A percentile compares a stretch with the other conserved stretches of the same genome.
These are phyloP conservation scores for Conus betulinus DNA, from an alignment of 1,140 invertebrate genomes.

Conservation along the genomic window DNA sequence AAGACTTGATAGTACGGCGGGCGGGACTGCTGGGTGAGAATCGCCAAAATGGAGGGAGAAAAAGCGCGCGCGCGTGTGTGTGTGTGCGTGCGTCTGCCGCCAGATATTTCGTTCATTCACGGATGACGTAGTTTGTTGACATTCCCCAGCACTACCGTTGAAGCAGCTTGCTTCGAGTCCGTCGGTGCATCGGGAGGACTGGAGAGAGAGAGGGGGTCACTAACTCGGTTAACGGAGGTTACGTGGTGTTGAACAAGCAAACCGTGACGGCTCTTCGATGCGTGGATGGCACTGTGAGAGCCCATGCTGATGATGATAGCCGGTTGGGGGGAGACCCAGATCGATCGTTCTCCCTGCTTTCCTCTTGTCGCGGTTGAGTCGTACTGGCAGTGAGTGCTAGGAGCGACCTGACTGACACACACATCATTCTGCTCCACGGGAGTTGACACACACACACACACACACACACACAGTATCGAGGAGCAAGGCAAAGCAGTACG, in stretches of 20 bases:
- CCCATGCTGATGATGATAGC: background rate
- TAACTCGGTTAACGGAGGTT: background rate
- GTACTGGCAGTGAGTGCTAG: background rate
- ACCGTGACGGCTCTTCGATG: background rate
- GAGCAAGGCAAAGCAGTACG: background rate
- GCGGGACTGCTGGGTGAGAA: too few species aligned
- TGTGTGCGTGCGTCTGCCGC: background rate
- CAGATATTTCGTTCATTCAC: background rate
- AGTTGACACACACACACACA: background rate
- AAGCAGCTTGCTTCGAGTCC: background rate
- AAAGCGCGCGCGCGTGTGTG: too few species aligned
- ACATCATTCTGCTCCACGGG: background rate
- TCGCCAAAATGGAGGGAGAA: too few species aligned
- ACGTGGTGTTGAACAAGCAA: background rate
- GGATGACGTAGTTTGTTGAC: conserved; percentile 3
- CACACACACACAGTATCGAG: background rate
- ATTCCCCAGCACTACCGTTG: background rate
- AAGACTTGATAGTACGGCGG: too few species aligned
- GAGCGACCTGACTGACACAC: background rate
- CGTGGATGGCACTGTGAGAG: background rate
- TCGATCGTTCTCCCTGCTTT: background rate
- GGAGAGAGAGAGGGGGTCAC: background rate
- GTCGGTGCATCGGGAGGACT: background rate
- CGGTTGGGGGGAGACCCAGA: background rate
- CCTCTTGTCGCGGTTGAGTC: background rate